phyloP scores from a whole-genome alignment of 1,140 invertebrate species.

The Drosophila guanche region DNA sequence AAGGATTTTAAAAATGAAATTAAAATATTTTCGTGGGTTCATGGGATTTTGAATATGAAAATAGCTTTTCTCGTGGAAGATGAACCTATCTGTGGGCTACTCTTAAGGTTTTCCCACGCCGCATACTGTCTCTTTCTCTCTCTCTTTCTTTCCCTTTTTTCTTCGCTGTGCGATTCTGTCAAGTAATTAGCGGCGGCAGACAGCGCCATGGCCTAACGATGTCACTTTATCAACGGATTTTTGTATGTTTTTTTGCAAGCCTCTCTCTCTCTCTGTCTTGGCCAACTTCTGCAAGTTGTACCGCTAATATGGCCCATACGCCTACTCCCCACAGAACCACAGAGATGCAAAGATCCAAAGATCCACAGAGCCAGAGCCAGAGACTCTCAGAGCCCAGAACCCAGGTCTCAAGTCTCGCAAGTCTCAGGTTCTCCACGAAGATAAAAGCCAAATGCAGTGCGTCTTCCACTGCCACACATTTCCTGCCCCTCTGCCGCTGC shows the following conservation, averaged over 20 bases:
- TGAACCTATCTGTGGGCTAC: too few species aligned
- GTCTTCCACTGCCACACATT: conserved; percentile 40
- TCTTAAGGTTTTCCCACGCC: too few species aligned
- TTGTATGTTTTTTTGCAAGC: conserved; percentile 47
- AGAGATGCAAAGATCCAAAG: too few species aligned
- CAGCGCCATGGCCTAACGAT: conserved; percentile 76
- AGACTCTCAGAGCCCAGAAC: conserved; percentile 8
- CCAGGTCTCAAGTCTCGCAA: conserved; percentile 11
- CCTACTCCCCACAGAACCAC: conserved; percentile 52
- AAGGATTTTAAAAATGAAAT: too few species aligned
- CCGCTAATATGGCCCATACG: conserved; percentile 76
- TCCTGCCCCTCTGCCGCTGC: conserved; percentile 2
- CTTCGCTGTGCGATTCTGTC: conserved; percentile 29
- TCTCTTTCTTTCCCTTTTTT: neutral
- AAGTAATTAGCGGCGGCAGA: conserved; percentile 75
- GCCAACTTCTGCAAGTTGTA: conserved; percentile 72
- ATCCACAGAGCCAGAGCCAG: conserved; percentile 16
- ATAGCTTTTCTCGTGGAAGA: too few species aligned
- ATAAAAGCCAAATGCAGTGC: conserved; percentile 71
- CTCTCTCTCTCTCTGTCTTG: conserved; percentile 9
- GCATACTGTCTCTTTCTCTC: neutral
- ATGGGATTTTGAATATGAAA: too few species aligned
- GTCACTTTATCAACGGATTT: conserved; percentile 80
- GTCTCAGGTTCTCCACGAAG: conserved; percentile 33
- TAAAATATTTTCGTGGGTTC: too few species aligned